A percentile compares a stretch with the other conserved stretches of the same genome.
phyloP scores from a whole-genome alignment of 2,113 vertebrate species.

The Lates calcarifer region DNA sequence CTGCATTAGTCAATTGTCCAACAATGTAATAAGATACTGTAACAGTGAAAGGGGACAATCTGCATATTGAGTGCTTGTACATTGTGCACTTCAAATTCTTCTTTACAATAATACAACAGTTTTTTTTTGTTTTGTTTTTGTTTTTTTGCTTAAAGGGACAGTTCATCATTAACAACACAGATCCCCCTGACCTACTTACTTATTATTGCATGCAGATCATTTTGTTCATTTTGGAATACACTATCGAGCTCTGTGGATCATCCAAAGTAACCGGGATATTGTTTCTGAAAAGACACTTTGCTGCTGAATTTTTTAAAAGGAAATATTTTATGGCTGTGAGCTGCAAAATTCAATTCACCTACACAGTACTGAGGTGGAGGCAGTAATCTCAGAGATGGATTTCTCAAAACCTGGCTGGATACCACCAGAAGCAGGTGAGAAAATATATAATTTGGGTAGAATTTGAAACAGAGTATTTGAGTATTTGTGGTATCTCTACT shows the following conservation, averaged over 20 bases:
- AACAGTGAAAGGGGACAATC: not conserved
- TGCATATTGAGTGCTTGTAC: not conserved
- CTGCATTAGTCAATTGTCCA: not conserved
- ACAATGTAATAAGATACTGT: not conserved
- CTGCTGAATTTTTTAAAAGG: slow-evolving; percentile 36
- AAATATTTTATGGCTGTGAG: slow-evolving; percentile 19
- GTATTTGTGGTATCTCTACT: not conserved
- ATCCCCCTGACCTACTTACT: too few relatives aligned
- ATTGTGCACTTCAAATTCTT: not conserved
- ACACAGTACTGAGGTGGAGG: not conserved
- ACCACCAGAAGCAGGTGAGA: not conserved
- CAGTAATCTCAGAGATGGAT: not conserved
- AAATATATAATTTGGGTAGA: not conserved
- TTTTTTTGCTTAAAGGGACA: not conserved
- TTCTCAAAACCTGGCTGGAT: not conserved
- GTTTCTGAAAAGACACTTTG: slow-evolving; percentile 12
- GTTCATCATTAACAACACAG: not conserved
- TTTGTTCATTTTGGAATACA: not conserved
- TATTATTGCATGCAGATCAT: too few relatives aligned
- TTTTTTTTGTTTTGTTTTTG: too few relatives aligned
- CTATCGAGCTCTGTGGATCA: not conserved
- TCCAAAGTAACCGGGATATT: not conserved
- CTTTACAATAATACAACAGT: not conserved
- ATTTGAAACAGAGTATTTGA: not conserved
- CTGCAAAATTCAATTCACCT: not conserved